phyloP scores from a whole-genome alignment of 2,888 invertebrate genomes.

The Atethmia centrago region DNA sequence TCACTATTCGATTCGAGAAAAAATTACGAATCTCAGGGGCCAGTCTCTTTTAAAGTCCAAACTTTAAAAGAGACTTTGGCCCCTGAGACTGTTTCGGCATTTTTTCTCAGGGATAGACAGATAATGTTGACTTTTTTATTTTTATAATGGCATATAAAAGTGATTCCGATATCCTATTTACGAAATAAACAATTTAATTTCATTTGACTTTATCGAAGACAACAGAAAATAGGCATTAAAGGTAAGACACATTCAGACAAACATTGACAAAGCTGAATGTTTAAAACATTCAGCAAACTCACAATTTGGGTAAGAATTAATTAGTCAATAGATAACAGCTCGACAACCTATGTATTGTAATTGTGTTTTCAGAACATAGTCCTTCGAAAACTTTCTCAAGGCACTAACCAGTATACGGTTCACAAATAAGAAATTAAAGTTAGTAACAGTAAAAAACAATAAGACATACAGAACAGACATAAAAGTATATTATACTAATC shows the following conservation, averaged over 20 bases:
- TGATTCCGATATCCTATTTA: no score
- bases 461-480: background rate
- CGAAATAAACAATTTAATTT: no score
- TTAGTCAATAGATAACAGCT: background rate
- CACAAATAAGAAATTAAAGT: background rate
- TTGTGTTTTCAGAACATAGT: background rate
- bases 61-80: no score
- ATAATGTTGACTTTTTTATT: no score
- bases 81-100: no score
- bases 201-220: background rate
- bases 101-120: no score
- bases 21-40: no score
- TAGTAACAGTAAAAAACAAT: background rate
- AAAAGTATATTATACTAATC: background rate
- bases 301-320: background rate
- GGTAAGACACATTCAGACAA: background rate
- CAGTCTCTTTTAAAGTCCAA: no score
- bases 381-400: background rate
- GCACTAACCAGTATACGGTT: background rate
- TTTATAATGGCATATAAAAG: no score
- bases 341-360: background rate
- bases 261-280: background rate
- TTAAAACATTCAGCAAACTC: background rate
- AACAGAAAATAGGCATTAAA: background rate
- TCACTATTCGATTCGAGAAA: no score